Evolutionary conservation across 2,797 vertebrate species (phyloP), one percentile per base, ranked within the genome.

Genomic region (Phoeniculus purpureus): DNA sequence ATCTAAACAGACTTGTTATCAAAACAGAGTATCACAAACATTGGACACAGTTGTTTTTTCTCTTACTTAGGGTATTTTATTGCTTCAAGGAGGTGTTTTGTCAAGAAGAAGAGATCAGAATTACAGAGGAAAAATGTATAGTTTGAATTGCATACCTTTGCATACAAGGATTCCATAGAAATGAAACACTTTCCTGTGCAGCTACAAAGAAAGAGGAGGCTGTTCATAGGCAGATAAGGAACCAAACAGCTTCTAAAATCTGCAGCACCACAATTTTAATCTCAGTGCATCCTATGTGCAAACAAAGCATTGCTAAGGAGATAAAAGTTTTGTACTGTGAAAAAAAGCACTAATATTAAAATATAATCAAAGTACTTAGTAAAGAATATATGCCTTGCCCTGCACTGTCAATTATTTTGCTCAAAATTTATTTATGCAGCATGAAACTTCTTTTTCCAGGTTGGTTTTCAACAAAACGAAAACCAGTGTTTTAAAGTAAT

Each of bases 201-300:
- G 67, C 45, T 83, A 73, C 62, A 89, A 87, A 94, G 85, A 66
- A 81, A 37, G 52, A 93, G 58, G 60, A 87, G 11, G 32, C 20
- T 83, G 59, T 89, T 79, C 1, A 0, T 51, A 93, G 54, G 70
- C 52, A 90, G 61, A 67, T 27, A 77, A 25, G 26, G 45, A 81
- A 93, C 40, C 54, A 87, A 92, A 73, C 15, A 61, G 52, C 50
- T 92, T 88, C 81, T 90, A 89, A 92, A 93, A 92, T 85, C 56
- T 89, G 70, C 70, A 92, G 29, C 5, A 1, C 34, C 45, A 81
- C 51, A 43, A 18, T 78, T 87, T 90, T 72, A 77, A 93, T 87
- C 84, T 78, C 60, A 58, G 9, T 61, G 50, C 29, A 62, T 51
- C 56, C 73, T 85, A 83, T 83, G 73, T 85, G 40, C 60, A 93